A percentile compares a stretch with the other conserved stretches of the same genome.
These are phyloP conservation scores for Typhlichthys subterraneus DNA, from an alignment of 2,797 vertebrate species.

Conservation along the genomic window DNA sequence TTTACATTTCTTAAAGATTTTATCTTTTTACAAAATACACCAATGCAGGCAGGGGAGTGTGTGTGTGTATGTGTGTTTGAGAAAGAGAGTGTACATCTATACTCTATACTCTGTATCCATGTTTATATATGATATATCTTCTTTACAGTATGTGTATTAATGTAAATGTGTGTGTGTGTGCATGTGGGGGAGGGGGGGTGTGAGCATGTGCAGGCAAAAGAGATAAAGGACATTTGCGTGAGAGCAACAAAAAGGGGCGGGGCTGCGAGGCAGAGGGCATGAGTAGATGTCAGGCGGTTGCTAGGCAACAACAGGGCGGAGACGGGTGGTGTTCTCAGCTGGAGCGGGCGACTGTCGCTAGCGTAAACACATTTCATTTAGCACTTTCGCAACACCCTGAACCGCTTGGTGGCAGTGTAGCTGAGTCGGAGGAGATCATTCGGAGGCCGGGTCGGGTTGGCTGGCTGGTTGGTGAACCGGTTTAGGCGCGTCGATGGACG, in stretches of 20 bases:
- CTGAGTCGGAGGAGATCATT: conserved; percentile 61
- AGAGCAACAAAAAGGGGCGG: conserved; percentile 67
- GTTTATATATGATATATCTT: conserved; percentile 25
- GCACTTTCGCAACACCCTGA: conserved; percentile 46
- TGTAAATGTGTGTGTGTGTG: conserved; percentile 11
- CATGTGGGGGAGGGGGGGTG: conserved; percentile 26
- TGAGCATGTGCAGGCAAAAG: conserved; percentile 46
- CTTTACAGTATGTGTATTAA: conserved; percentile 21
- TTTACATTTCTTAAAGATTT: conserved; percentile 75
- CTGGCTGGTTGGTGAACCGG: conserved; percentile 51
- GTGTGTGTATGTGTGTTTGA: conserved; percentile 30
- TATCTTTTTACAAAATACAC: conserved; percentile 92
- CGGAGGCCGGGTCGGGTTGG: conserved; percentile 60
- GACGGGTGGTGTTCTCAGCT: conserved; percentile 46
- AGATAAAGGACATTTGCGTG: conserved; percentile 56
- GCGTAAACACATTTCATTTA: conserved; percentile 20
- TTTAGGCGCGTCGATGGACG: conserved; percentile 17
- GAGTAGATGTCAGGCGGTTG: conserved; percentile 43
- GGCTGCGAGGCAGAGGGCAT: conserved; percentile 56
- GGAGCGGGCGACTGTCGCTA: conserved; percentile 46
- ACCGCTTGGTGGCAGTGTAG: conserved; percentile 69
- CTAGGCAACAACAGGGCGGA: conserved; percentile 35
- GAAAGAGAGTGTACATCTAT: not conserved
- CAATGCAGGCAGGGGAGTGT: conserved; percentile 88
- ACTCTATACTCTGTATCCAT: conserved; percentile 24